A percentile compares a stretch with the other conserved stretches of the same genome.
Evolutionary conservation across 2,888 invertebrate genomes (phyloP).

Genomic region (Mylabris sibirica): DNA sequence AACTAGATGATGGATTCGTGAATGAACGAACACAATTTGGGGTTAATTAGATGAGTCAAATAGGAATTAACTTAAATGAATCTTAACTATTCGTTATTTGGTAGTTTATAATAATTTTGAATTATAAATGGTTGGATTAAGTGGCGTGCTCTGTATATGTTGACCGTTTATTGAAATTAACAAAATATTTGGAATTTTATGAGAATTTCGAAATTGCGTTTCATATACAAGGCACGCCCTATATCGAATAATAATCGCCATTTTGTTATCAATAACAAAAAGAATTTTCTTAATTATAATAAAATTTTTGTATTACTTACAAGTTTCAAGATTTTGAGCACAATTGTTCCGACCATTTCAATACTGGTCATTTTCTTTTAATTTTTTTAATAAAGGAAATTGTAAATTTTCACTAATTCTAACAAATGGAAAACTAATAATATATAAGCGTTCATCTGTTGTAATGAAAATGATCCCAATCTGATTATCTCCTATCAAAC

Average conservation of each 20-base stretch:
- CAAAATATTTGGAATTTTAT: too few relatives aligned
- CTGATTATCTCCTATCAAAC: slow-evolving; percentile 23
- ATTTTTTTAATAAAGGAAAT: not conserved
- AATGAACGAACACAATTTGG: slow-evolving; percentile 9
- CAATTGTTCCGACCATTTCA: slow-evolving; percentile 81
- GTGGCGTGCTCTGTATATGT: not conserved
- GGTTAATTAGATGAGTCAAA: slow-evolving; percentile 31
- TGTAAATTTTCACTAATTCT: not conserved
- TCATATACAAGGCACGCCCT: not conserved
- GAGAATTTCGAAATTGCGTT: too few relatives aligned
- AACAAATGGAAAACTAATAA: too few relatives aligned
- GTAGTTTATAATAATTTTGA: too few relatives aligned
- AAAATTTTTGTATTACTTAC: slow-evolving; percentile 75
- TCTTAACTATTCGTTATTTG: too few relatives aligned
- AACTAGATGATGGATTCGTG: slow-evolving; percentile 17
- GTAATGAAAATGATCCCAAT: slow-evolving; percentile 40
- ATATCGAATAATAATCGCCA: not conserved
- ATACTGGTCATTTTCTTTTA: slow-evolving; percentile 76
- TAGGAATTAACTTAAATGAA: slow-evolving; percentile 14
- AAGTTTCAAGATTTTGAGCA: slow-evolving; percentile 83
- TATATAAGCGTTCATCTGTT: slow-evolving; percentile 37
- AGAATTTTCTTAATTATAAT: not conserved
- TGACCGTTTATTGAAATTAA: too few relatives aligned
- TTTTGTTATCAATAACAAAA: not conserved
- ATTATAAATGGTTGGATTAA: not conserved